These are phyloP conservation scores for Fopius arisanus DNA, from an alignment of 1,140 invertebrate genomes.

Conservation along the genomic window DNA sequence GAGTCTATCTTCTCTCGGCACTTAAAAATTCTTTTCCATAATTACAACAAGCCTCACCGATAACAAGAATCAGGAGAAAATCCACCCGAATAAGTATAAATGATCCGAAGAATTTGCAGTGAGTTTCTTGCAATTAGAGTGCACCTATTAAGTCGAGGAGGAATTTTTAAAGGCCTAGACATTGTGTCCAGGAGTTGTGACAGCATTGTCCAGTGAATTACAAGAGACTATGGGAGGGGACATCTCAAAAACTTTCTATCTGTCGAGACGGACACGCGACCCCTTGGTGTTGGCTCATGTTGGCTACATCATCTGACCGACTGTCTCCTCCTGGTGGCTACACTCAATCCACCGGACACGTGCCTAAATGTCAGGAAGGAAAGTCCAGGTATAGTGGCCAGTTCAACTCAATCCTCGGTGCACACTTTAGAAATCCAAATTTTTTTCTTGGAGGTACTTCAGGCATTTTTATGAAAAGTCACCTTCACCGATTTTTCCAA, in stretches of 20 bases:
- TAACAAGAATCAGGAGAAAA: conserved; percentile 29
- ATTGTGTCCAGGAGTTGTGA: conserved; percentile 36
- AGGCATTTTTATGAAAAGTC: too few species aligned
- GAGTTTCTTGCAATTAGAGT: conserved; percentile 31
- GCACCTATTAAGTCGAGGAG: conserved; percentile 10
- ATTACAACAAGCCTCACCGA: conserved; percentile 25
- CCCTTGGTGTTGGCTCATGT: conserved; percentile 21
- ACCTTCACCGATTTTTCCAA: too few species aligned
- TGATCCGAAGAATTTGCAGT: not conserved
- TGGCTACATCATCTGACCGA: conserved; percentile 12
- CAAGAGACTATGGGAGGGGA: conserved; percentile 27
- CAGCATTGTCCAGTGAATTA: conserved; percentile 40
- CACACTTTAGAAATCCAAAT: too few species aligned
- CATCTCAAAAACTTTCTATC: conserved; percentile 50
- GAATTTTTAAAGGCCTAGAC: not conserved
- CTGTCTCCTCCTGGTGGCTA: conserved; percentile 33
- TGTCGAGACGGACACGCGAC: conserved; percentile 48
- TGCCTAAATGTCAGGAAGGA: conserved; percentile 55
- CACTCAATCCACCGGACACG: conserved; percentile 38
- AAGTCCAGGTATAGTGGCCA: conserved; percentile 31
- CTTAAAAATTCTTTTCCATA: conserved; percentile 18
- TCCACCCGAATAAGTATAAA: conserved; percentile 16
- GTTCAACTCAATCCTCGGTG: not conserved
- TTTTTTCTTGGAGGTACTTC: too few species aligned
- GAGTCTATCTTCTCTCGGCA: conserved; percentile 1